phyloP scores from a whole-genome alignment of 2,888 invertebrate genomes.

The Pammene aurita region DNA sequence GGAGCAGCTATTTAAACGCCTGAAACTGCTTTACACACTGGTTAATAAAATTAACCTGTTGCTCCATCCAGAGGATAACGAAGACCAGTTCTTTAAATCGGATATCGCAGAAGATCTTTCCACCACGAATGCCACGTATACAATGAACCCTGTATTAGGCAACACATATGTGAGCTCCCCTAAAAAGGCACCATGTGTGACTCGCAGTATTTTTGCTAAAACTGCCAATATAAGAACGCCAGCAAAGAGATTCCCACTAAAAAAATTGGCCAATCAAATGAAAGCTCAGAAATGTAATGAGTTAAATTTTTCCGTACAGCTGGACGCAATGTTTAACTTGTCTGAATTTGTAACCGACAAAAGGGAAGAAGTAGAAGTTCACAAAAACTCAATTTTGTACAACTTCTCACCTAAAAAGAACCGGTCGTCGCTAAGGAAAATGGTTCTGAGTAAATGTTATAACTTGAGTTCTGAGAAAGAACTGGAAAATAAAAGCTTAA shows the following conservation, averaged over 20 bases:
- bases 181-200: slow-evolving; percentile 53
- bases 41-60: slow-evolving; percentile 64
- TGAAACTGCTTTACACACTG: slow-evolving; percentile 71
- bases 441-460: slow-evolving; percentile 61
- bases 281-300: slow-evolving; percentile 60
- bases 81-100: slow-evolving; percentile 63
- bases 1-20: slow-evolving; percentile 65
- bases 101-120: slow-evolving; percentile 52
- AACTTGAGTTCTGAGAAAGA: slow-evolving; percentile 48
- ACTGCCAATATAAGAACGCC: slow-evolving; percentile 61
- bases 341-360: slow-evolving; percentile 48
- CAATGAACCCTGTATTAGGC: slow-evolving; percentile 54
- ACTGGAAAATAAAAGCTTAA: slow-evolving; percentile 40
- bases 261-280: slow-evolving; percentile 64
- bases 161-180: slow-evolving; percentile 63
- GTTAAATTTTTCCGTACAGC: slow-evolving; percentile 69
- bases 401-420: slow-evolving; percentile 64
- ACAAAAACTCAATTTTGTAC: slow-evolving; percentile 62
- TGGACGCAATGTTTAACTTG: slow-evolving; percentile 65
- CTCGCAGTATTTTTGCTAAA: slow-evolving; percentile 68
- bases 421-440: slow-evolving; percentile 66
- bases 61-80: slow-evolving; percentile 67
- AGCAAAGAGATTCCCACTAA: slow-evolving; percentile 61
- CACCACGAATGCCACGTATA: slow-evolving; percentile 60
- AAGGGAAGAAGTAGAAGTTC: slow-evolving; percentile 43